Base-by-base conservation (phyloP, 1,140 invertebrate species). In the Leptoteleia sp. region DNA sequence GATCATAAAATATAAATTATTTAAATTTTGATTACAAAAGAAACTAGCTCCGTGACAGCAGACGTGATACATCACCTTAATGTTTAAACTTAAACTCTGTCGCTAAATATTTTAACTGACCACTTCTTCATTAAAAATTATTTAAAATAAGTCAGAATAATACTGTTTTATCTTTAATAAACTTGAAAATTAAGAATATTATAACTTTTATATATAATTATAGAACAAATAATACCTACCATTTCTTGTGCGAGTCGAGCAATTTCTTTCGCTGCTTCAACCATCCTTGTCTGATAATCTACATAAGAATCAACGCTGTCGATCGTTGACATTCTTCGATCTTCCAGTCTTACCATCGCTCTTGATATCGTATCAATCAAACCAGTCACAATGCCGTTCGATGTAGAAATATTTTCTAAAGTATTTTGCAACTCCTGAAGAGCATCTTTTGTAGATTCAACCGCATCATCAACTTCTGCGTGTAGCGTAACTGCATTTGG, bases 241-340 rank as follows among this genome's bases (percentile, higher is more conserved):
- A 99, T 99, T 87, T 99, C 97, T 68, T 98, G 97, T 12, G 97
- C 94, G 43, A 98, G 91, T 50, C 94, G 91, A 0, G 97, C 96
- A 68, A 99, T 98, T 85, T 99, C 97, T 89, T 99, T 99, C 0
- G 96, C 94, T 31, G 93, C 92, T 68, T 94, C 93, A 1, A 99
- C 96, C 97, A 99, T 99, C 57, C 97, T 91, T 0, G 98, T 99
- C 87, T 99, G 98, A 88, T 97, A 98, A 88, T 99, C 97, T 1
- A 98, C 98, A 85, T 97, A 99, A 38, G 92, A 93, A 54, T 94
- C 93, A 54, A 90, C 83, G 27, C 76, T 91, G 83, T 82, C 92
- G 77, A 86, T 81, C 0, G 83, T 86, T 3, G 88, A 89, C 47
- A 87, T 87, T 29, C 88, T 84, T 78, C 94, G 92, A 81, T 95